A percentile compares a stretch with the other conserved stretches of the same genome.
Evolutionary conservation across 2,888 invertebrate species (phyloP).

Genomic region (Ochropleura leucogaster): DNA sequence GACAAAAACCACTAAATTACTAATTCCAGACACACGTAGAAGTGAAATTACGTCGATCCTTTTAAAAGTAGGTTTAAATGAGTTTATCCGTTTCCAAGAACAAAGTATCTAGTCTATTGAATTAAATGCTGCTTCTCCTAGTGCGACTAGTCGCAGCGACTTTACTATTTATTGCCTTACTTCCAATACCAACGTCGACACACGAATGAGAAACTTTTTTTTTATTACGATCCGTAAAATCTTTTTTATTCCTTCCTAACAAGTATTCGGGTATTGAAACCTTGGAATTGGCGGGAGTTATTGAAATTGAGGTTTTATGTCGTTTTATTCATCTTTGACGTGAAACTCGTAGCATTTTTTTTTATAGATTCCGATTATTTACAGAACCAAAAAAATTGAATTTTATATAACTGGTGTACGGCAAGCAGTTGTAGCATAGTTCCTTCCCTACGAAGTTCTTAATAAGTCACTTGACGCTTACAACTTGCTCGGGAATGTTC

Average conservation of each 20-base stretch:
- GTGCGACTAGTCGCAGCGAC: background rate
- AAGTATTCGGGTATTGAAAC: constrained; percentile 30
- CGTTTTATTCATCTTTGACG: background rate
- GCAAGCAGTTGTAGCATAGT: constrained; percentile 6
- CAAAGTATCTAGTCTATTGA: constrained; percentile 11
- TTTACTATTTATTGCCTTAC: constrained; percentile 40
- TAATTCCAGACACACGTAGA: constrained; percentile 11
- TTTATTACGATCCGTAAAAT: constrained; percentile 31
- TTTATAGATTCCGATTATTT: constrained; percentile 3
- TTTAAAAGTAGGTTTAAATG: background rate
- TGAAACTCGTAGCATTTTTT: background rate
- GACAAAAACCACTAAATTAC: background rate
- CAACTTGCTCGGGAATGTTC: constrained; percentile 24
- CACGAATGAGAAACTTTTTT: constrained; percentile 31
- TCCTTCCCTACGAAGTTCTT: constrained; percentile 28
- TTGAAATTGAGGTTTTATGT: constrained; percentile 35
- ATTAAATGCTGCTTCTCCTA: constrained; percentile 34
- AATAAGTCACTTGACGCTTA: constrained; percentile 29
- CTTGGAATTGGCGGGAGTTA: constrained; percentile 34
- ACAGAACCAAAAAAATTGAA: background rate
- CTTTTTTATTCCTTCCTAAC: constrained; percentile 21
- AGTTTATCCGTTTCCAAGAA: constrained; percentile 2
- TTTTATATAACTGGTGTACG: constrained; percentile 6
- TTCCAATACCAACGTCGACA: constrained; percentile 39
- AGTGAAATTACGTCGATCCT: background rate